Base-by-base conservation (phyloP, 1,140 invertebrate species). In the Saxidomus purpurata region DNA sequence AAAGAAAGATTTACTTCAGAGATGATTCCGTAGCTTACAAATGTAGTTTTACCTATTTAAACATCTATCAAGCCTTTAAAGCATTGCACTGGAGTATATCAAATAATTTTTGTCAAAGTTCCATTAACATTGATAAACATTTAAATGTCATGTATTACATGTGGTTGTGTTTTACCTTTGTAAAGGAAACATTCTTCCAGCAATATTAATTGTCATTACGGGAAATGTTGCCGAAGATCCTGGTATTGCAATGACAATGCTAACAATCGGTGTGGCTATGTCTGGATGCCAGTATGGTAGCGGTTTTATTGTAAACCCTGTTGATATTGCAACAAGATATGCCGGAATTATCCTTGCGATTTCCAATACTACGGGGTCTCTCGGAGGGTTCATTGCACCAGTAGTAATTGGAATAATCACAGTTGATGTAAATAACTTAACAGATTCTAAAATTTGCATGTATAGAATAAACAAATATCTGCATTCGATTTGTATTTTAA, bases 301-400 rank as follows among this genome's bases (percentile, higher is more conserved):
- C 13, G 98, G 98, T 74, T 98, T 91, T 94, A 97, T 97, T 93
- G 97, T 98, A 15, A 98, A 98, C 96, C 97, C 98, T 93, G 95
- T 98, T 93, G 98, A 98, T 94, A 97, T 98, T 88, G 98, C 98
- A 6, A 98, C 98, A 19, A 97, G 97, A 90, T 95, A 94, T 76
- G 94, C 92, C 13, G 90, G 91, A 15, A 93, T 94, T 28, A 88
- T 95, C 34, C 93, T 95, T 52, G 95, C 94, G 28, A 90, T 95
- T 3, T 92, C 94, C 25, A 95, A 95, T 87, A 93, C 93, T 11
- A 76, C 95, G 11, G 94, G 93, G 34, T 90, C 94, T 0, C 69
- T 94, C 0, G 88, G 94, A 0, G 95, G 94, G 34, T 93, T 95
- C 61, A 31, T 95, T 9, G 93, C 93, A 28, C 94, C 94, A 87